Evolutionary conservation across 30 jellyfish, hydroid and myxozoan genomes (phyloP), one percentile per base, ranked within the genome.

Genomic region (Cassiopea xamachana): DNA sequence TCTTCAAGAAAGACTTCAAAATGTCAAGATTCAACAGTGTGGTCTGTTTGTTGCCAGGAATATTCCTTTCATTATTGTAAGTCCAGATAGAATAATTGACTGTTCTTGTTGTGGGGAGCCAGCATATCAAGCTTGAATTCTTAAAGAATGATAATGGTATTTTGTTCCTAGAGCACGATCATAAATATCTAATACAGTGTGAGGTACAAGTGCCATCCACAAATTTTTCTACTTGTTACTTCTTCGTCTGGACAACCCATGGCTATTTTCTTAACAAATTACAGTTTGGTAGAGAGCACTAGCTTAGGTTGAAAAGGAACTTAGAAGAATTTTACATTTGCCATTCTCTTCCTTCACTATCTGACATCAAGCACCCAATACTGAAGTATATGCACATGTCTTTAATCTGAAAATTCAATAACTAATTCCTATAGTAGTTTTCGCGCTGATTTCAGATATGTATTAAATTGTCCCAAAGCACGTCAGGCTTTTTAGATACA

Each of bases 161-260:
- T 17, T 16, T 60, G 44, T 60, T 14, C n/a, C 46, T 75, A 27
- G 74, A 73, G 12, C 43, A 16, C 10, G 74, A 75, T 47, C 97
- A 91, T 68, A 69, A 62, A 55, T 91, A 78, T 69, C 75, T 45
- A 16, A 75, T 95, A 46, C 91, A 84, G 60, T 84, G 94, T 67
- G 87, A 91, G 68, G 91, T 91, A 15, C 91, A 91, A 84, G 84
- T 91, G 92, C 95, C 88, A 46, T 90, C 82, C 14, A 50, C 97
- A 68, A 1, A 70, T 16, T 14, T 75, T 45, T 43, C 76, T 46
- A 39, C 27, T 8, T 49, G 94, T 62, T 84, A 75, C 46, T 91
- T 91, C 80, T 69, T 83, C 49, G 88, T 86, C 39, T 86, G 87
- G 93, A 86, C 93, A 14, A 9, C 88, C 47, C 81, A 73, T 86